Percentiles rank a stretch among this genome's conserved stretches.
Conservation (phyloP, 1,140 invertebrate genomes). For the Physella acuta region DNA sequence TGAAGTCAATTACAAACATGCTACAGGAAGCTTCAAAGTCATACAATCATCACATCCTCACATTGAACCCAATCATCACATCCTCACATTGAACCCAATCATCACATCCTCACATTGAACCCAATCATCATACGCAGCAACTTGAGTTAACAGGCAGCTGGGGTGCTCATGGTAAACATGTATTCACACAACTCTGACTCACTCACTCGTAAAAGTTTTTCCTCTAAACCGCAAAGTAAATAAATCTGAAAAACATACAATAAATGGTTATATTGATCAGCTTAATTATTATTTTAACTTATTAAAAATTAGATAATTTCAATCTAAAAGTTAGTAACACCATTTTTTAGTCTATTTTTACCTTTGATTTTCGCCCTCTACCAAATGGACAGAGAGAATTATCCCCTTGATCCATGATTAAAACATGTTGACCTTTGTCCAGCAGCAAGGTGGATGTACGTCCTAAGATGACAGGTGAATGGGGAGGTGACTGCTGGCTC, state of each 20-base stretch:
- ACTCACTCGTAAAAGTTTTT: conserved; percentile 31
- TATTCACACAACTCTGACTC: conserved; percentile 36
- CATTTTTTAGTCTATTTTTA: conserved; percentile 21
- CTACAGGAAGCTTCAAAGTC: too few relatives aligned
- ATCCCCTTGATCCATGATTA: conserved; percentile 39
- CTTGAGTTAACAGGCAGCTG: conserved; percentile 40
- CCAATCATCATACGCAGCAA: too few relatives aligned
- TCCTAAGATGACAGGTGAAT: conserved; percentile 26
- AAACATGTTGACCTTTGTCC: conserved; percentile 19
- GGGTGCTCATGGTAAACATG: conserved; percentile 34
- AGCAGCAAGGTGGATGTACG: neutral
- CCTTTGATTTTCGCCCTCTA: conserved; percentile 32
- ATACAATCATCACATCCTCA: too few relatives aligned
- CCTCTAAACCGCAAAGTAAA: conserved; percentile 39
- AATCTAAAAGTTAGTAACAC: neutral
- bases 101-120: too few relatives aligned
- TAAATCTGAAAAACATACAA: conserved; percentile 31
- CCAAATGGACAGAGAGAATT: conserved; percentile 32
- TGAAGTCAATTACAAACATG: too few relatives aligned
- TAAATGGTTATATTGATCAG: neutral
- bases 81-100: too few relatives aligned
- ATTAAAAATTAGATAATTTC: neutral
- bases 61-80: too few relatives aligned
- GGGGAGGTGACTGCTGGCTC: conserved; percentile 30
- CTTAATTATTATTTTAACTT: neutral